Evolutionary conservation across 1,140 invertebrate genomes (phyloP), one percentile per base, ranked within the genome.

Genomic region (Oryzaephilus surinamensis): DNA sequence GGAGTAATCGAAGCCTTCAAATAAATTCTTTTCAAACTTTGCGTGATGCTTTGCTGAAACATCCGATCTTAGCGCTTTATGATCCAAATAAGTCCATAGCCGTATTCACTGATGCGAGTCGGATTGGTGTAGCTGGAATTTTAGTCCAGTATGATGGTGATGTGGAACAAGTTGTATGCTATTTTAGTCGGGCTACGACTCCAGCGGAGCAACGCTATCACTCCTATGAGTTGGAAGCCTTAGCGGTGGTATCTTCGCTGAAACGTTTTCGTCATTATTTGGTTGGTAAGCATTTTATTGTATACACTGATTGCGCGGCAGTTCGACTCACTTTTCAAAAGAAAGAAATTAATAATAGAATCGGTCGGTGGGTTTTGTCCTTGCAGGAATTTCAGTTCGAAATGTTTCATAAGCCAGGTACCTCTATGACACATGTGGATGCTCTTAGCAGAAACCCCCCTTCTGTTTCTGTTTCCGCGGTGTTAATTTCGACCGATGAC

Each of bases 371-470:
- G 47, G 50, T 44, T 24, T 20, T 47, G 1, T 24, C 39, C 13
- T 21, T 52, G 18, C 44, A 48, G 10, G 41, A 52, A 10, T 50
- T 40, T 20, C 18, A 39, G 10, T 50, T 45, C 24, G 18, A 32
- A 14, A 54, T 70, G 28, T 33, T 51, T 18, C 63, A 69, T 48
- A 50, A 62, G 42, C 37, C 49, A 38, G 52, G 55, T 14, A 43
- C 39, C 45, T 42, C 41, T 29, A 38, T 61, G 32, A 15, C 42
- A 5, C 58, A 62, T 36, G 61, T 41, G 8, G 39, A 41, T 17
- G 14, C n/a, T 19, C 32, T 41, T 7, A 41, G 31, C 15, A 23
- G 39, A 28, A 31, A 31, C 11, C 30, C 30, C 11, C 27, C 27
- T 4, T 4, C 15, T n/a, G 4, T 29, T 4, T 29, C 27, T n/a